A percentile compares a stretch with the other conserved stretches of the same genome.
Conservation (phyloP, 2,888 invertebrate genomes). For the Pristionchus japonicus region DNA sequence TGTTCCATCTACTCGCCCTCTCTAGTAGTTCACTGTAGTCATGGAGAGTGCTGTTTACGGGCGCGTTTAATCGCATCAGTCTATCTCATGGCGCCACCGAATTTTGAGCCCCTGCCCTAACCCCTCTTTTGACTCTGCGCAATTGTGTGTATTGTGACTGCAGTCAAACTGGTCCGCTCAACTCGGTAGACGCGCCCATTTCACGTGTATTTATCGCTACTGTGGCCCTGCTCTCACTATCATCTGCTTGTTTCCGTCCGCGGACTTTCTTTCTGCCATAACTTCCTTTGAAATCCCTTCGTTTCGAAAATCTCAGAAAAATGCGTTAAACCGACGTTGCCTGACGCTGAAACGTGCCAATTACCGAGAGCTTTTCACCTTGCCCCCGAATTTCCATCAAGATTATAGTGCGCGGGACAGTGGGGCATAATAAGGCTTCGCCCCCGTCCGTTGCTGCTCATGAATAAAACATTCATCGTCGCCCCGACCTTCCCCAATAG, state of each 20-base stretch:
- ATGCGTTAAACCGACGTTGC: not conserved
- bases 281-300: not conserved
- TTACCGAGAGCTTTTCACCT: not conserved
- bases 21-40: not conserved
- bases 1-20: not conserved
- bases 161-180: constrained; percentile 21
- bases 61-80: not conserved
- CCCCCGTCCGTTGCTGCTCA: not conserved
- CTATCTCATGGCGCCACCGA: not conserved
- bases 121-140: not conserved
- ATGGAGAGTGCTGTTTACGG: not conserved
- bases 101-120: not conserved
- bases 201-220: constrained; percentile 8
- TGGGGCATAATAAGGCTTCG: constrained; percentile 27
- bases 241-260: not conserved
- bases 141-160: constrained; percentile 2
- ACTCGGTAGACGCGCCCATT: not conserved
- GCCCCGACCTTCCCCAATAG: not conserved
- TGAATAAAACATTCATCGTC: not conserved
- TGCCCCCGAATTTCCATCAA: not conserved
- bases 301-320: not conserved
- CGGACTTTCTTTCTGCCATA: not conserved
- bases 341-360: not conserved
- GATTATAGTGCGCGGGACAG: not conserved
- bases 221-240: not conserved